These are phyloP conservation scores for Dicrostonyx torquatus DNA, from an alignment of 2,797 vertebrate genomes.

Conservation along the genomic window DNA sequence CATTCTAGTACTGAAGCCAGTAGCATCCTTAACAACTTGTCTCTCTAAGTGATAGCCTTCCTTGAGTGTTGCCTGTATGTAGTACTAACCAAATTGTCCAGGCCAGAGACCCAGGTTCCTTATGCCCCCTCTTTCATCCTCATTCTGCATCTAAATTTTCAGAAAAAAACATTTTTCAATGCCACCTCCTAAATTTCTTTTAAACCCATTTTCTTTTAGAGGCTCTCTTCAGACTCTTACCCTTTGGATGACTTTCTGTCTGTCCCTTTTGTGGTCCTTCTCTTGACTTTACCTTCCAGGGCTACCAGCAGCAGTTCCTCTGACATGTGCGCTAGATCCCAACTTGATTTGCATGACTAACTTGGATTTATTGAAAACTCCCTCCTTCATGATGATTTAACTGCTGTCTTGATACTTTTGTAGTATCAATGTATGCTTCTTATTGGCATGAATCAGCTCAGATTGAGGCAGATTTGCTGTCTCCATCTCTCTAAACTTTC, in stretches of 20 bases:
- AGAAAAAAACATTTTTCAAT: background rate
- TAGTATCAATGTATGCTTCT: background rate
- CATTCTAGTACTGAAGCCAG: background rate
- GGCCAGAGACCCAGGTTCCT: background rate
- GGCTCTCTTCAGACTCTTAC: background rate
- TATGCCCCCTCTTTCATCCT: background rate
- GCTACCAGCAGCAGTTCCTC: background rate
- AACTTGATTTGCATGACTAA: background rate
- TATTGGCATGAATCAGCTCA: background rate
- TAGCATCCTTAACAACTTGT: too few relatives aligned
- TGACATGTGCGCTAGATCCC: background rate
- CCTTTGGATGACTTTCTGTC: background rate
- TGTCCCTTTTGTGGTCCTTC: background rate
- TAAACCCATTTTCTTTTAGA: background rate
- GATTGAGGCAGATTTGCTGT: background rate
- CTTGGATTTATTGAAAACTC: background rate
- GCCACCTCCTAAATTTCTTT: background rate
- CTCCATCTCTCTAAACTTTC: slow-evolving; percentile 4
- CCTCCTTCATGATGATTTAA: background rate
- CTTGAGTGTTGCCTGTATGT: background rate
- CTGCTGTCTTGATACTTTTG: background rate
- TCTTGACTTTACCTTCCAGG: background rate
- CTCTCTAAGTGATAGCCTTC: background rate
- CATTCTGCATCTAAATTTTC: background rate
- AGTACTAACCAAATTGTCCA: background rate